Evolutionary conservation across 1,140 invertebrate genomes (phyloP), one percentile per base, ranked within the genome.

Genomic region (Aphelenchoides besseyi): DNA sequence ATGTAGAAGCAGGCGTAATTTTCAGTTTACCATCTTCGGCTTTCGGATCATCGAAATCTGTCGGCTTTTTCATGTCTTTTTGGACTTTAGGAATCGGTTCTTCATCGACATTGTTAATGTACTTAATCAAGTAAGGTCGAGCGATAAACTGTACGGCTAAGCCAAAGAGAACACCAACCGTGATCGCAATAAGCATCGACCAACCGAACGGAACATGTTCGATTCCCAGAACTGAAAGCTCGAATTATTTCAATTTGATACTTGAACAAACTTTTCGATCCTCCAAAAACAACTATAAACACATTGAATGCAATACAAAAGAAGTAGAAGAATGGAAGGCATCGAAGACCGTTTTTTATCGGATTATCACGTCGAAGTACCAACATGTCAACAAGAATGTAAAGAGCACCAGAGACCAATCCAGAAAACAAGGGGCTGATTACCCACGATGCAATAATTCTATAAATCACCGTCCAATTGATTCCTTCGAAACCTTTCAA

Each of bases 291-390:
- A 66, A 98, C 90, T 57, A 93, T 95, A 75, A 97, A 89, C 0
- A 94, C 88, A 86, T 97, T 98, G 68, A 97, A 89, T 74, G 92
- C 89, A 72, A 97, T 87, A 23, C 95, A 97, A 32, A 92, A 87
- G 68, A 92, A 92, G 84, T 61, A 98, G 84, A 95, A 93, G 71
- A 95, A 87, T 5, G 95, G 94, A 69, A 98, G 87, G 41, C 91
- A 89, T 52, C 86, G 86, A 1, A 97, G 89, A 52, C 93, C 94
- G 23, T 90, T 88, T 78, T 90, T 89, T 12, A 97, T 84, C 1
- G 93, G 92, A 73, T 92, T 89, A 28, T 87, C 86, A 55, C 91
- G 23, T 26, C 76, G 23, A 18, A 78, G 59, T 30, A 78, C 78
- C 29, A 59, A 54, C 35, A 78, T 66, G 59, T 78, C 77, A 16